Percentiles rank a stretch among this genome's conserved stretches.
These are phyloP conservation scores for Gavia stellata DNA, from an alignment of 2,113 vertebrate genomes.

Conservation along the genomic window DNA sequence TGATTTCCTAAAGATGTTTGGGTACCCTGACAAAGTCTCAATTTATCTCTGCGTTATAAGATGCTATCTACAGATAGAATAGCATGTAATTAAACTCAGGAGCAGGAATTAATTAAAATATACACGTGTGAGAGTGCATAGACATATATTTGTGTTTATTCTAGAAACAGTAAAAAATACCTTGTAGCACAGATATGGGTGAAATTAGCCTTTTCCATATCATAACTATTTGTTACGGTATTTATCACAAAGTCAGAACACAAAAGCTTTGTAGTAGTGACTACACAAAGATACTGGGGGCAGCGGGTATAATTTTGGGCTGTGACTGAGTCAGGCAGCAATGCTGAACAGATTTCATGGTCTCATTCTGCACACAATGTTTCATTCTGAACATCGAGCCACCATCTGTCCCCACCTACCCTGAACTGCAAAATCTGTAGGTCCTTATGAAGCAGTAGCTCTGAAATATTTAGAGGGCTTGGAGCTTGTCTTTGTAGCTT, in stretches of 20 bases:
- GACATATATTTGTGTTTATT: background rate
- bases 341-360: background rate
- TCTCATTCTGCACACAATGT: background rate
- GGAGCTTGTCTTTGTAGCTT: background rate
- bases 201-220: background rate
- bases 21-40: background rate
- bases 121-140: background rate
- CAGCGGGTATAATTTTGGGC: background rate
- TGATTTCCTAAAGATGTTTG: background rate
- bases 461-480: background rate
- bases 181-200: background rate
- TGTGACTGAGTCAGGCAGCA: background rate
- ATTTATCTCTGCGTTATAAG: background rate
- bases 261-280: background rate
- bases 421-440: background rate
- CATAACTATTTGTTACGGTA: background rate
- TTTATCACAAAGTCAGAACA: background rate
- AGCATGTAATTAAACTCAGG: conserved; percentile 10
- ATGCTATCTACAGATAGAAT: background rate
- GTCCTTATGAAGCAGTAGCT: background rate
- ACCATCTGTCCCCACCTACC: background rate
- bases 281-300: background rate
- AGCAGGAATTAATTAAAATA: conserved; percentile 17
- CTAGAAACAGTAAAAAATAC: background rate
- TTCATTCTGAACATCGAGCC: background rate